These are phyloP conservation scores for Pinctada fucata DNA, from an alignment of 2,888 invertebrate genomes.

Conservation along the genomic window DNA sequence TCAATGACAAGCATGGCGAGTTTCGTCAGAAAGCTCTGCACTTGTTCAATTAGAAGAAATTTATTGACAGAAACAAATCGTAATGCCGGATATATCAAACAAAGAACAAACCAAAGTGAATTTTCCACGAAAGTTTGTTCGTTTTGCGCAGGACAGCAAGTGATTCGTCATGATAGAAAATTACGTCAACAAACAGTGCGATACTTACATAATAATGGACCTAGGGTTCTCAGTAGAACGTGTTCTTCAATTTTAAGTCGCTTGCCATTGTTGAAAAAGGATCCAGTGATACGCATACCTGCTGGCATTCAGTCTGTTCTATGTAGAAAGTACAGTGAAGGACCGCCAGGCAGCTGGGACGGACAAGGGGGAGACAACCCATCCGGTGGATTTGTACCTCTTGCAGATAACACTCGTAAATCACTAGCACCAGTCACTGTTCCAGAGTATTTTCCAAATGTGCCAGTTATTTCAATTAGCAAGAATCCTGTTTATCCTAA, in stretches of 20 bases:
- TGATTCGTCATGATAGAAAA: too few species aligned
- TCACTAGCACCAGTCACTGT: slow-evolving; percentile 91
- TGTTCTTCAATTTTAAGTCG: too few species aligned
- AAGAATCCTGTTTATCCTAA: slow-evolving; percentile 98
- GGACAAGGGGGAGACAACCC: neutral
- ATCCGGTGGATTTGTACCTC: neutral
- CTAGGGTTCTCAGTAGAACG: too few species aligned
- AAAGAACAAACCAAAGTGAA: too few species aligned
- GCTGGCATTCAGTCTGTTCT: neutral
- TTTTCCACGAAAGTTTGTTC: too few species aligned
- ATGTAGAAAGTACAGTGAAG: neutral
- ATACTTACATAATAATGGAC: too few species aligned
- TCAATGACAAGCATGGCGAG: neutral
- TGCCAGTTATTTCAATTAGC: slow-evolving; percentile 95
- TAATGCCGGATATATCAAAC: too few species aligned
- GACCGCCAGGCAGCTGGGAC: neutral
- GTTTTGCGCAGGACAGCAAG: too few species aligned
- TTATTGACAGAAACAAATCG: neutral
- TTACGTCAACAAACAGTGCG: too few species aligned
- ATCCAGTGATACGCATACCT: too few species aligned
- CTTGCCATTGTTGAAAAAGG: too few species aligned
- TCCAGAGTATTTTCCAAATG: slow-evolving; percentile 96
- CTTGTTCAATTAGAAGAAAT: neutral
- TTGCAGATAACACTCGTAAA: neutral
- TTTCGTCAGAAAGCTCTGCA: neutral